phyloP scores from a whole-genome alignment of 2,888 invertebrate genomes.

The Coremacera marginata region DNA sequence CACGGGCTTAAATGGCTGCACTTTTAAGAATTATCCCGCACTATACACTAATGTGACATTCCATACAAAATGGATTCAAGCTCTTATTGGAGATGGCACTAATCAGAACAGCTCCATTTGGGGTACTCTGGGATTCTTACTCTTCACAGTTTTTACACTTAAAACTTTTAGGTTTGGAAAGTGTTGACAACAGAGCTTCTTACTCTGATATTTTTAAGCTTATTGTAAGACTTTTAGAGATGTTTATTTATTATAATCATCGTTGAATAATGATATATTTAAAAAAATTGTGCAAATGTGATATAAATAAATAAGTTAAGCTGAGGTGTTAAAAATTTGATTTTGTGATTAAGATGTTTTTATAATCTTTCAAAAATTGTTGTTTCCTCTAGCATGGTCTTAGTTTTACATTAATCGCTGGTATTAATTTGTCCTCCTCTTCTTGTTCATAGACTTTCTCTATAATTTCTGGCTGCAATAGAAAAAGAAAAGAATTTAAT shows the following conservation, averaged over 20 bases:
- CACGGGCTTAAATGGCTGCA: slow-evolving; percentile 27
- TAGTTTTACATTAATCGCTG: too few species aligned
- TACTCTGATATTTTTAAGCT: too few species aligned
- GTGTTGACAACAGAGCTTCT: neutral
- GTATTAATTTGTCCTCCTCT: neutral
- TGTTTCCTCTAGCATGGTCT: too few species aligned
- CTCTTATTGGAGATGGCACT: slow-evolving; percentile 53
- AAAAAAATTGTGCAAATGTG: slow-evolving; percentile 14
- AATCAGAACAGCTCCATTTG: slow-evolving; percentile 62
- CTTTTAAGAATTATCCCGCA: slow-evolving; percentile 7
- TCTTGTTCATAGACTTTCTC: slow-evolving; percentile 4
- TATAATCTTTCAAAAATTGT: too few species aligned
- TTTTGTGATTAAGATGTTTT: too few species aligned
- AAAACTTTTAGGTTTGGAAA: slow-evolving; percentile 41
- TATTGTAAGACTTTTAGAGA: too few species aligned
- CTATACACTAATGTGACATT: slow-evolving; percentile 44
- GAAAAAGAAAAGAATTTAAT: neutral
- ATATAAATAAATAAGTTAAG: too few species aligned
- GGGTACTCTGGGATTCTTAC: slow-evolving; percentile 59
- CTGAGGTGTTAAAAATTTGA: too few species aligned
- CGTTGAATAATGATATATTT: neutral
- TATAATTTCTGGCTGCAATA: slow-evolving; percentile 26
- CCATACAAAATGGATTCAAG: slow-evolving; percentile 56
- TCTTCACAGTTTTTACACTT: slow-evolving; percentile 57
- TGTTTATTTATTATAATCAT: too few species aligned